Conservation (phyloP, 2,113 vertebrate genomes). For the Cettia cetti region DNA sequence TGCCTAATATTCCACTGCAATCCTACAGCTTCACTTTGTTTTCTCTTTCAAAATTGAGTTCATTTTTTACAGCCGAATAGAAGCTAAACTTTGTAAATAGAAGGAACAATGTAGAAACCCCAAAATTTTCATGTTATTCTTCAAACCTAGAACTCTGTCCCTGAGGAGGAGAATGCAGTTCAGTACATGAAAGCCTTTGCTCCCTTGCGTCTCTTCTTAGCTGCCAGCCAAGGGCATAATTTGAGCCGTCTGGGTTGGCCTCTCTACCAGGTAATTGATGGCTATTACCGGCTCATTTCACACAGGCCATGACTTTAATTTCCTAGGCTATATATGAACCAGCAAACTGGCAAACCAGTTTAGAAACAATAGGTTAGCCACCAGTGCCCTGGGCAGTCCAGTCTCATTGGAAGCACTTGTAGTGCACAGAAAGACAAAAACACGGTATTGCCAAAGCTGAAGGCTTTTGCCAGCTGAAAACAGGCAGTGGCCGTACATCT, state of each 20-base stretch:
- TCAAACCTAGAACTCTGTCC: neutral
- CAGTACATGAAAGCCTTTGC: neutral
- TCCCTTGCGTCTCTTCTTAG: neutral
- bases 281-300: neutral
- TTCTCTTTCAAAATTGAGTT: neutral
- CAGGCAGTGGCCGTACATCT: neutral
- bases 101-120: neutral
- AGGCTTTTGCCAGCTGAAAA: neutral
- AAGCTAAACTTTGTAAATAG: neutral
- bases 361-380: neutral
- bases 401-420: rapidly evolving
- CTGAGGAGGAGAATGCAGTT: neutral
- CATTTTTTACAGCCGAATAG: neutral
- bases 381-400: neutral
- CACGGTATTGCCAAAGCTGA: neutral
- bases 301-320: neutral
- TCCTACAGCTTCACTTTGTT: neutral
- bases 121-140: neutral
- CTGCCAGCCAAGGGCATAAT: neutral
- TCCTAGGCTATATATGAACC: neutral
- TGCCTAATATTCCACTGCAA: neutral
- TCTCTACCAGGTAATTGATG: neutral
- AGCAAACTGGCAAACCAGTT: neutral
- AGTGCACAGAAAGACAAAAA: neutral
- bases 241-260: neutral